Conservation (phyloP, 64 coral and sea anemone species). For the Platygyra sinensis region DNA sequence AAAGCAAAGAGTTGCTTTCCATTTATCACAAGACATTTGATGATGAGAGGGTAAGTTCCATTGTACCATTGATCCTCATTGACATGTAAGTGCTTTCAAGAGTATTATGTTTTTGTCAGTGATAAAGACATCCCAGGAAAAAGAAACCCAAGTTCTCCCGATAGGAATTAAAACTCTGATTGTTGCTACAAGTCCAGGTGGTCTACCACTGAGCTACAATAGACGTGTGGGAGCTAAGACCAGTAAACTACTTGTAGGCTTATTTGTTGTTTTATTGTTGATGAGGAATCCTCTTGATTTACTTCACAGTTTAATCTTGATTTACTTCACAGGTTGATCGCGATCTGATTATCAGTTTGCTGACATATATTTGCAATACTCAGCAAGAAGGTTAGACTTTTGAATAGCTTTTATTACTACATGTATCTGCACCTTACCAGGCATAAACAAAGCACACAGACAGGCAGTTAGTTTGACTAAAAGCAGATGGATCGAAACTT, state of each 20-base stretch:
- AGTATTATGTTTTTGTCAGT: neutral
- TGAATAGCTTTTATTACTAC: neutral
- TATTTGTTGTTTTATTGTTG: neutral
- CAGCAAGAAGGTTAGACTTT: constrained; percentile 58
- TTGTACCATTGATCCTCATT: neutral
- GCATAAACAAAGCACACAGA: neutral
- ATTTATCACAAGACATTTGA: constrained; percentile 99
- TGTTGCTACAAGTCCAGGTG: too few species aligned
- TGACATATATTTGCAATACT: constrained; percentile 79
- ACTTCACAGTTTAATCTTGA: too few species aligned
- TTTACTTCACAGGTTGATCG: constrained; percentile 76
- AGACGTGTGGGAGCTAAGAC: too few species aligned
- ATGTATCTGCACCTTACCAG: too few species aligned
- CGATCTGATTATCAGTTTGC: constrained; percentile 69
- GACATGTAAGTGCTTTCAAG: neutral
- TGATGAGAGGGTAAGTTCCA: constrained; percentile 74
- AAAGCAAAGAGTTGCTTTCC: constrained; percentile 87
- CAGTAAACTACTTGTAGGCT: neutral
- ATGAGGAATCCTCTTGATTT: neutral
- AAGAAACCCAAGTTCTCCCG: too few species aligned
- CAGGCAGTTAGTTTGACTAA: too few species aligned
- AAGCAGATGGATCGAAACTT: too few species aligned
- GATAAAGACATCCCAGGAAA: too few species aligned
- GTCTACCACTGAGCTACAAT: too few species aligned
- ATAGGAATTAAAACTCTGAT: too few species aligned